phyloP scores from a whole-genome alignment of 1,140 invertebrate species.

The Microplitis demolitor region DNA sequence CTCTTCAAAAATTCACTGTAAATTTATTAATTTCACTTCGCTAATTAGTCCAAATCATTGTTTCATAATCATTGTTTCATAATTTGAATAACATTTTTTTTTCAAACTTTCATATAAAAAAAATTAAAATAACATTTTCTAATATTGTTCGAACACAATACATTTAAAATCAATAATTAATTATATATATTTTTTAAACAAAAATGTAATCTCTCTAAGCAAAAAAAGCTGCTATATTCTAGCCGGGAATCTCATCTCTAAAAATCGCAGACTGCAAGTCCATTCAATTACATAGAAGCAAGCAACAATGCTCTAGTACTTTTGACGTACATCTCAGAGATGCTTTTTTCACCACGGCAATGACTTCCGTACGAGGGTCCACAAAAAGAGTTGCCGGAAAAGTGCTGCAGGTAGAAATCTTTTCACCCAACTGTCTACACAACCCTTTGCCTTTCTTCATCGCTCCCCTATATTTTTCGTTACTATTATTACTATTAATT shows the following conservation, averaged over 20 bases:
- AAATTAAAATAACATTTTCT: too few relatives aligned
- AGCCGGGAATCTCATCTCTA: neutral
- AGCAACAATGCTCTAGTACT: neutral
- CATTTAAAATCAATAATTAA: too few relatives aligned
- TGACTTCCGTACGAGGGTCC: constrained; percentile 14
- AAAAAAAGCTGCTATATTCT: too few relatives aligned
- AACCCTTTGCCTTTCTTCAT: constrained; percentile 7
- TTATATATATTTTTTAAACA: too few relatives aligned
- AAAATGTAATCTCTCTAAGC: too few relatives aligned
- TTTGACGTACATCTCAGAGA: constrained; percentile 3
- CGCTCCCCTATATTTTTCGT: neutral
- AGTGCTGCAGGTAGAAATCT: neutral
- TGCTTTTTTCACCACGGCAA: constrained; percentile 1
- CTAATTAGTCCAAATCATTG: too few relatives aligned
- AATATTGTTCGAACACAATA: too few relatives aligned
- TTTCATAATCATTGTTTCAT: too few relatives aligned
- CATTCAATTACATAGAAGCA: neutral
- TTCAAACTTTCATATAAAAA: too few relatives aligned
- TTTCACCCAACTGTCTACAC: neutral
- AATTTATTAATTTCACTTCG: too few relatives aligned
- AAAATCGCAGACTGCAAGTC: neutral
- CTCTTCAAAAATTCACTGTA: too few relatives aligned
- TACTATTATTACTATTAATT: neutral
- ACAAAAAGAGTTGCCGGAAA: constrained; percentile 18
- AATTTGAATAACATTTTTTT: too few relatives aligned